Percentiles rank a stretch among this genome's conserved stretches.
Conservation (phyloP, 2,888 invertebrate species). For the Eumacrocentrus americanus region DNA sequence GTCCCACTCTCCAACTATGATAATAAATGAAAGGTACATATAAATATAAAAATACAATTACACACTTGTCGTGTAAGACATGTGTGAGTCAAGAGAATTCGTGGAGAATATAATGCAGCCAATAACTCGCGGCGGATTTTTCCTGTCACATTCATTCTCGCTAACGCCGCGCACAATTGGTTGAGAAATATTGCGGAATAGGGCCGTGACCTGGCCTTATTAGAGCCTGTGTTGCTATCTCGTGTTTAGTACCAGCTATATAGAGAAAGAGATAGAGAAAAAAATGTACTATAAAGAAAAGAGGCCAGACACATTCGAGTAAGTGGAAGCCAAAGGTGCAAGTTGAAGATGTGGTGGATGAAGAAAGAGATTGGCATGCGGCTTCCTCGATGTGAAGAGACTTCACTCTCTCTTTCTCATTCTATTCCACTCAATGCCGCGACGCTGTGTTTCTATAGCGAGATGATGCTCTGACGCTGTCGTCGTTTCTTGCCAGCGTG, state of each 20-base stretch:
- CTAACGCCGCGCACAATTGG: conserved; percentile 46
- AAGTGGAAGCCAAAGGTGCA: background rate
- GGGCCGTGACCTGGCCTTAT: conserved; percentile 49
- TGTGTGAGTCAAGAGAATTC: conserved; percentile 32
- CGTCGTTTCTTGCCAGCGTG: conserved; percentile 21
- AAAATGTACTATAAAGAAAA: conserved; percentile 6
- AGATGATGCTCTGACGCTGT: conserved; percentile 22
- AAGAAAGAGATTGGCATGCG: background rate
- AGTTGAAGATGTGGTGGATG: conserved; percentile 1
- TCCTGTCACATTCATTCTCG: conserved; percentile 47
- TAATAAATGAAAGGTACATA: background rate
- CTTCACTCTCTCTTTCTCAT: conserved; percentile 4
- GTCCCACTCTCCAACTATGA: background rate
- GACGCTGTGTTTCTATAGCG: conserved; percentile 14
- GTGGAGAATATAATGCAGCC: conserved; percentile 41
- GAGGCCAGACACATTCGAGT: conserved; percentile 7
- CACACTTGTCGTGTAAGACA: background rate
- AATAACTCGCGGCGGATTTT: conserved; percentile 48
- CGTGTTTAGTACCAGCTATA: conserved; percentile 9
- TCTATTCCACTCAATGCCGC: conserved; percentile 27
- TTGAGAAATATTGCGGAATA: conserved; percentile 47
- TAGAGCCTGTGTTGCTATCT: conserved; percentile 38
- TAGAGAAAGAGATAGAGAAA: conserved; percentile 10
- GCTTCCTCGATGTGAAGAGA: conserved; percentile 19
- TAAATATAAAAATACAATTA: background rate